Base-by-base conservation (phyloP, 2,113 vertebrate genomes). In the Microcebus griseorufus region DNA sequence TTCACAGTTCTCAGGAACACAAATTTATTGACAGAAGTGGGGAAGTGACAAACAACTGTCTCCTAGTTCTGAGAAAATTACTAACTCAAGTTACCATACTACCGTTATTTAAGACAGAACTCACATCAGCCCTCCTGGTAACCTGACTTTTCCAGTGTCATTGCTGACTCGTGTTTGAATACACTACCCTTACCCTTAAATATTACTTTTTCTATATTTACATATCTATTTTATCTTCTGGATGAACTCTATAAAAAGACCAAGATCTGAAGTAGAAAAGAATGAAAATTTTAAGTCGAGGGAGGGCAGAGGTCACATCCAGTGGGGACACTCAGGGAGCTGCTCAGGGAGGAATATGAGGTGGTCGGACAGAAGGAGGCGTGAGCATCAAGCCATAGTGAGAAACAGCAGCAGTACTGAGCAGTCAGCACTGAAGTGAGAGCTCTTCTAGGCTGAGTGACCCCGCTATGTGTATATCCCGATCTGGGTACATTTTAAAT, bases 41-140 rank as follows among this genome's bases (percentile, higher is more conserved):
- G 29, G 3, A 18, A 65, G 16, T 13, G 0, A 48, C 0, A 37
- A 78, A 69, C 2, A 6, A 51, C 13, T 39, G 32, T 6, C 3
- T 70, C 13, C 25, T 23, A 42, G 27, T 32, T 86, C 13, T 58
- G 12, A 64, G 58, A 34, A 82, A 85, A 85, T 12, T 64, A 16
- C 45, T 80, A 45, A 70, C n/a, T 55, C 58, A 34, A 58, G 10
- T 60, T 78, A 17, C 27, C 48, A 2, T 23, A 20, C 1, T 64
- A 22, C 6, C 65, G 27, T 4, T 92, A 14, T 37, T 88, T 93
- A 95, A 91, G n/a, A 37, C 0, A 78, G n/a, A 90, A 83, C 3
- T 73, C 32, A 22, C 22, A 1, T 80, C 10, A 51, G 12, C 9
- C 5, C 8, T 72, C 2, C 25, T 55, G 6, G 67, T 22, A 32